Base-by-base conservation (phyloP, 1,140 invertebrate species). In the Fopius arisanus region DNA sequence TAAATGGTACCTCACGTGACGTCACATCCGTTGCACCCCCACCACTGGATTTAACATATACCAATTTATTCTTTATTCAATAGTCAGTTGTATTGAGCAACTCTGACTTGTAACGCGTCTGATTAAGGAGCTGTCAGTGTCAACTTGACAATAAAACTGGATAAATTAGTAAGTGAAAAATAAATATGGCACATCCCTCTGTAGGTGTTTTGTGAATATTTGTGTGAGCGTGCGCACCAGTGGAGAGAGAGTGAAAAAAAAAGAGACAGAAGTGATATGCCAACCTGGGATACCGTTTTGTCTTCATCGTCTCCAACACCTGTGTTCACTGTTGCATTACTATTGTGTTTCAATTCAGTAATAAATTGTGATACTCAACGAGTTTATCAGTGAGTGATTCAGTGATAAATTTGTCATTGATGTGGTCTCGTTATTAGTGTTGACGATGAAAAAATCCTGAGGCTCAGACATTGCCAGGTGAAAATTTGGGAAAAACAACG, bases 211-310 rank as follows among this genome's bases (percentile, higher is more conserved):
- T 23, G 41, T 9, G 41, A 51, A 26, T 16, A 16, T 4, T 5
- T 16, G 43, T 48, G 67, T 69, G 67, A 69, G 67, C 48, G 41
- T 69, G 67, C 67, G 67, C 67, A 41, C 14, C 41, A 69, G 26
- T 54, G 43, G 43, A 16, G 31, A 69, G 51, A 69, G 29, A 69
- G 23, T 69, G 28, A 29, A 37, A 14, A 48, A 29, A 37, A 14
- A 66, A 28, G 63, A 37, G 21, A 29, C 16, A 26, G 21, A 33
- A 41, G 16, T 37, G 66, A 26, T 67, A 69, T 69, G 67, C n/a
- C 67, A 69, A 48, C 43, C 67, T 29, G 26, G 67, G 67, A 69
- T 69, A 69, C 67, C 67, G 67, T 69, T 69, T 41, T 41, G 41
- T 69, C 67, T 41, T 69, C 41, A 48, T 16, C 41, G 41, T 69